Evolutionary conservation across 2,797 vertebrate genomes (phyloP).

Genomic region (Neoniphon sammara): DNA sequence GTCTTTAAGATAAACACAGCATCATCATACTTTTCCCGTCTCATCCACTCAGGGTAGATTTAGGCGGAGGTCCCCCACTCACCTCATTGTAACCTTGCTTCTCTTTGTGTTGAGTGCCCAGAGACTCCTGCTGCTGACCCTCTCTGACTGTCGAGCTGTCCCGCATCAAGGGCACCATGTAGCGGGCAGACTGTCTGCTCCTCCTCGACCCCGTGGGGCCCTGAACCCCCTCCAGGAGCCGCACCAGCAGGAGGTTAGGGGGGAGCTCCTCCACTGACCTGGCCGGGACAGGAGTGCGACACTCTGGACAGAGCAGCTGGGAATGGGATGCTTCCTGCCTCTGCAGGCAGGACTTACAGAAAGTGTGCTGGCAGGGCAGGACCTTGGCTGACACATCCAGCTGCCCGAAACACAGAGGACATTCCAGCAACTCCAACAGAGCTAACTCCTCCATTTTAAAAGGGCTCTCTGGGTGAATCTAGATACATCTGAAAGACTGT

Average conservation of each 20-base stretch:
- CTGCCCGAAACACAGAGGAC: conserved; percentile 90
- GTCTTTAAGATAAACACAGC: too few relatives aligned
- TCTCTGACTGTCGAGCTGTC: conserved; percentile 70
- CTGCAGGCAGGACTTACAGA: conserved; percentile 91
- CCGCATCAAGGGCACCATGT: conserved; percentile 71
- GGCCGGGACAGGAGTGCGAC: conserved; percentile 82
- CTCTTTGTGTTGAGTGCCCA: conserved; percentile 72
- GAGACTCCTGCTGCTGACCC: conserved; percentile 70
- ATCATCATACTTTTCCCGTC: too few relatives aligned
- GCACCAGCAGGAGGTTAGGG: conserved; percentile 87
- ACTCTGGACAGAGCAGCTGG: conserved; percentile 91
- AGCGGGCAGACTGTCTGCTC: conserved; percentile 69
- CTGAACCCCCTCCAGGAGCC: conserved; percentile 86
- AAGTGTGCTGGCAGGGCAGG: conserved; percentile 95
- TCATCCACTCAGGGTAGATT: background rate
- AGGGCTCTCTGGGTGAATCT: conserved; percentile 24
- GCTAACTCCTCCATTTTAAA: conserved; percentile 87
- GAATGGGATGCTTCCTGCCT: conserved; percentile 83
- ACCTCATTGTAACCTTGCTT: conserved; percentile 84
- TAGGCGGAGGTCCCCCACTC: conserved; percentile 71
- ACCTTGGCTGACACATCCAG: conserved; percentile 90
- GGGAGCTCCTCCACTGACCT: conserved; percentile 89
- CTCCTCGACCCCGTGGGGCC: conserved; percentile 45
- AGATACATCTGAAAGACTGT: conserved; percentile 46
- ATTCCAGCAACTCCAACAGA: conserved; percentile 88